phyloP scores from a whole-genome alignment of 2,113 vertebrate species.

The Mastomys coucha region DNA sequence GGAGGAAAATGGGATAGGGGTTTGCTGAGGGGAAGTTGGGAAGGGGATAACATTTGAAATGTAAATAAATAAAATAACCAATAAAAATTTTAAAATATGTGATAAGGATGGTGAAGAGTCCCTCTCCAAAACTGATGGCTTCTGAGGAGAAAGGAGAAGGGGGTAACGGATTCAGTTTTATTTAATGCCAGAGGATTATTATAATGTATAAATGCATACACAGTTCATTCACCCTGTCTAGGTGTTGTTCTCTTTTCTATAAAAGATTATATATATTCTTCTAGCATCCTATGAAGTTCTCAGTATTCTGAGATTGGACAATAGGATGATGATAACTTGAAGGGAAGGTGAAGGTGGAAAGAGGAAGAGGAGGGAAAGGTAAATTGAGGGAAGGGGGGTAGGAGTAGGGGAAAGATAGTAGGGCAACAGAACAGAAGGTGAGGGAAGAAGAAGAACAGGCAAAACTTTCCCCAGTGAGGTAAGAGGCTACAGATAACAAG shows the following conservation, averaged over 20 bases:
- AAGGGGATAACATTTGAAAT: no score
- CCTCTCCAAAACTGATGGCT: no score
- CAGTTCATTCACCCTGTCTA: background rate
- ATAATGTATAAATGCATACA: background rate
- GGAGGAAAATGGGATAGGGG: no score
- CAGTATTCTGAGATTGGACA: background rate
- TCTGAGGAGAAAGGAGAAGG: no score
- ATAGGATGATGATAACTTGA: background rate
- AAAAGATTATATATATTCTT: background rate
- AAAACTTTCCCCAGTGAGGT: background rate
- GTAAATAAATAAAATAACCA: no score
- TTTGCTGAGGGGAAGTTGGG: no score
- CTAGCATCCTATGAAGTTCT: background rate
- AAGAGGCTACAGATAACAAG: background rate
- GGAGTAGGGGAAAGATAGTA: no score
- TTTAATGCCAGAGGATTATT: background rate
- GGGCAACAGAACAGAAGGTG: accelerated
- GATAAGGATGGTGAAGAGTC: no score
- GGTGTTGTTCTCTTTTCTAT: background rate
- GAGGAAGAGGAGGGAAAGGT: background rate
- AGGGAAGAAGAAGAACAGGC: accelerated
- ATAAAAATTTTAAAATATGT: no score
- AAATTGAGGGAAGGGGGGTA: background rate
- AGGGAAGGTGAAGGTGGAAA: no score
- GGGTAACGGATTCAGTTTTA: no score